Conservation (phyloP, 2,797 vertebrate species). For the Mormyrus proboscirostris region DNA sequence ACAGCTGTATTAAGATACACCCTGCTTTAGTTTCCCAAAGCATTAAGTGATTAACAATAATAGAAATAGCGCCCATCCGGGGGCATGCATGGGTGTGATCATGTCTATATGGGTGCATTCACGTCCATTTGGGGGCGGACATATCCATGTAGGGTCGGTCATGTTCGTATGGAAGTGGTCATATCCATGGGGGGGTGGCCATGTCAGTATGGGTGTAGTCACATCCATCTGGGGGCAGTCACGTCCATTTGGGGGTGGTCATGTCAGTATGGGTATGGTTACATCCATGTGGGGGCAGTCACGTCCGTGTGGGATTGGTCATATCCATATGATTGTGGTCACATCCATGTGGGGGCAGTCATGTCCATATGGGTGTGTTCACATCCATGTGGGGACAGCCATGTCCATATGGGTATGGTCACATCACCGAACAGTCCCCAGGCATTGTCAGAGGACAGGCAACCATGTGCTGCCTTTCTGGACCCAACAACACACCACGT, state of each 20-base stretch:
- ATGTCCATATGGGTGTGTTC: background rate
- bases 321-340: no score
- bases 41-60: background rate
- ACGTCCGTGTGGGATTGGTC: background rate
- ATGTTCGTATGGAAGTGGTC: background rate
- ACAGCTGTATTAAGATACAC: background rate
- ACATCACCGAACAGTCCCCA: background rate
- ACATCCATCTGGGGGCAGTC: background rate
- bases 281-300: background rate
- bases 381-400: background rate
- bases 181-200: background rate
- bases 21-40: background rate
- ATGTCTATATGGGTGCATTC: background rate
- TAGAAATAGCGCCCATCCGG: background rate
- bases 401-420: background rate
- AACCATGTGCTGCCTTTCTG: background rate
- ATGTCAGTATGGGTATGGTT: background rate
- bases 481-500: conserved; percentile 45
- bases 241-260: background rate
- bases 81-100: background rate
- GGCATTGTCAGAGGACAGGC: background rate
- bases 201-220: background rate
- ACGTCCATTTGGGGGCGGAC: background rate
- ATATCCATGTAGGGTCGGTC: background rate
- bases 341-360: no score